Conservation (phyloP, 2,888 invertebrate genomes). For the Eupithecia centaureata region DNA sequence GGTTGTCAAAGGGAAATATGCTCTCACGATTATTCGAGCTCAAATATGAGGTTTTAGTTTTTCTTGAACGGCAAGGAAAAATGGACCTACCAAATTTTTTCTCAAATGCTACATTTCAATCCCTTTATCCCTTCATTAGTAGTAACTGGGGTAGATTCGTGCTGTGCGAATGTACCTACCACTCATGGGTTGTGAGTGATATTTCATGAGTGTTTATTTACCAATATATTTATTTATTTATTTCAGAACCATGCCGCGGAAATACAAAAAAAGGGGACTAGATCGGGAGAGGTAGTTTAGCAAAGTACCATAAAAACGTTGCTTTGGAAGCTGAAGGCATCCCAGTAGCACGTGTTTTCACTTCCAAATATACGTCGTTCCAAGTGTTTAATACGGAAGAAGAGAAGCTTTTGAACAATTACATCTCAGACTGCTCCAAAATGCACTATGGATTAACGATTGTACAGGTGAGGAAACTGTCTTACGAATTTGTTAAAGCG, state of each 20-base stretch:
- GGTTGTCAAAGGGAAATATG: no score
- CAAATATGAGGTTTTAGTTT: no score
- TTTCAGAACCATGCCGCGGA: not conserved
- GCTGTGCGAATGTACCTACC: no score
- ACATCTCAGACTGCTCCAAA: constrained; percentile 19
- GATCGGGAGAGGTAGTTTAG: constrained; percentile 7
- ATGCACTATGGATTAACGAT: constrained; percentile 36
- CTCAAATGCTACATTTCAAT: no score
- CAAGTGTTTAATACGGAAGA: not conserved
- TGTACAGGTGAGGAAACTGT: constrained; percentile 34
- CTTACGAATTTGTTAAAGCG: constrained; percentile 7
- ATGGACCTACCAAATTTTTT: no score
- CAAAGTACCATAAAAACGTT: constrained; percentile 12
- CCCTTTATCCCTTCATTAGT: no score
- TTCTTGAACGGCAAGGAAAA: no score
- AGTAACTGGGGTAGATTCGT: no score
- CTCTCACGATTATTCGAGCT: no score
- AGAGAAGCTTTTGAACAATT: not conserved
- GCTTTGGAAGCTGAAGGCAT: constrained; percentile 7
- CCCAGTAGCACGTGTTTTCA: not conserved
- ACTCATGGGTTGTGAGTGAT: no score
- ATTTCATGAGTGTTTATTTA: no score
- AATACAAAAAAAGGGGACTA: not conserved
- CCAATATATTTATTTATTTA: not conserved
- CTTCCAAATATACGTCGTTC: not conserved